A percentile compares a stretch with the other conserved stretches of the same genome.
phyloP scores from a whole-genome alignment of 2,797 vertebrate species.

The Champsocephalus gunnari region DNA sequence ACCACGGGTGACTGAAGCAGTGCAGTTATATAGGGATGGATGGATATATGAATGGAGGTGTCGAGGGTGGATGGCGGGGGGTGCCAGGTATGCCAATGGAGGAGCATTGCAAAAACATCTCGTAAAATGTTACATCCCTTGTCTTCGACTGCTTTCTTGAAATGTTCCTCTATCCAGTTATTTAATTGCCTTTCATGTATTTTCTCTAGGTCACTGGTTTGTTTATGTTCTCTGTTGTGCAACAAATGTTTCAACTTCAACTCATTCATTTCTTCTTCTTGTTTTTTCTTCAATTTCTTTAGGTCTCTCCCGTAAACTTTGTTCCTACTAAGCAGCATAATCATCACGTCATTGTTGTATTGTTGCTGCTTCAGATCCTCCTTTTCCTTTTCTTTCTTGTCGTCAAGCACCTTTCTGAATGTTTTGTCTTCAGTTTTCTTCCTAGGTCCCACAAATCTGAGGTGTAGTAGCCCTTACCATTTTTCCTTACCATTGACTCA shows the following conservation, averaged over 20 bases:
- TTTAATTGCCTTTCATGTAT: conserved; percentile 18
- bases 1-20: too few species aligned
- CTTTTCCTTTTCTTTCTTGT: not conserved
- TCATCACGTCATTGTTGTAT: not conserved
- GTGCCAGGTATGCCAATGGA: too few species aligned
- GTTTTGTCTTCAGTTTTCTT: conserved; percentile 24
- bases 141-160: not conserved
- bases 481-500: conserved; percentile 17
- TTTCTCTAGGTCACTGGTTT: not conserved
- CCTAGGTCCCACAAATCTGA: conserved; percentile 27
- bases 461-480: conserved; percentile 24
- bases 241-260: not conserved
- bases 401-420: conserved; percentile 1
- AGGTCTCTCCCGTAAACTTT: not conserved
- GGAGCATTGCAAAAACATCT: not conserved
- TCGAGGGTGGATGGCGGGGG: not conserved
- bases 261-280: not conserved
- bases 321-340: not conserved
- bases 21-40: too few species aligned
- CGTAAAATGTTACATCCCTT: conserved; percentile 28
- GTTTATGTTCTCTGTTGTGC: not conserved
- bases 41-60: too few species aligned
- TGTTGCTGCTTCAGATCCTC: not conserved
- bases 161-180: conserved; percentile 24
- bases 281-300: not conserved